Base-by-base conservation (phyloP, 2,888 invertebrate genomes). In the Thecocarcelia acutangulata region DNA sequence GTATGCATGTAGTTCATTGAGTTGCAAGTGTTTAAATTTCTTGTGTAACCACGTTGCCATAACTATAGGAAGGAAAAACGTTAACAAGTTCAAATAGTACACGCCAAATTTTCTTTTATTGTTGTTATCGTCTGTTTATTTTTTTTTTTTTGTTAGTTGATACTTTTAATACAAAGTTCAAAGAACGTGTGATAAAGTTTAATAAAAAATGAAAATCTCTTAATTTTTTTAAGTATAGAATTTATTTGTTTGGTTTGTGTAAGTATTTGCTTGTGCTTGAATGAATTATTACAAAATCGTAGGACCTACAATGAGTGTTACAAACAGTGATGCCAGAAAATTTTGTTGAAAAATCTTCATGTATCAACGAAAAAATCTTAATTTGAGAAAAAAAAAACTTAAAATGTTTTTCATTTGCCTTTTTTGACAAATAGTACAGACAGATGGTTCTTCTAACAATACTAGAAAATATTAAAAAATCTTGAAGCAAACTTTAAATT, bases 1-100 rank as follows among this genome's bases (percentile, higher is more conserved):
- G n/a, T n/a, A n/a, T n/a, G n/a, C n/a, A n/a, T n/a, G 48, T 4
- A 73, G 64, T 64, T 37, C 52, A 66, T 9, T 54, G 54, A 42
- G 8, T 44, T 68, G 4, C 42, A 33, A 52, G 21, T 42, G 13
- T 13, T n/a, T 40, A 40, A 37, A 37, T 56, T 56, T 13, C 17
- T 56, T 42, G 40, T 19, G n/a, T n/a, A 59, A 59, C 21, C 21
- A n/a, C 21, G 33, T 33, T 33, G 33, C 42, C 21, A 13, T 5
- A 61, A 61, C n/a, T 24, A 44, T 12, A 33, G 33, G 15, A 28
- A 28, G 11, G 6, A 46, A n/a, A 5, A 13, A 1, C 11, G 44
- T 48, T 40, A 46, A 56, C 64, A 56, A 74, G 42, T 56, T 8
- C 33, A 56, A 37, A 3, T 9, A 11, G 50, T 28, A 48, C 12